Base-by-base conservation (phyloP, 2,113 vertebrate species). In the Proteles cristata region DNA sequence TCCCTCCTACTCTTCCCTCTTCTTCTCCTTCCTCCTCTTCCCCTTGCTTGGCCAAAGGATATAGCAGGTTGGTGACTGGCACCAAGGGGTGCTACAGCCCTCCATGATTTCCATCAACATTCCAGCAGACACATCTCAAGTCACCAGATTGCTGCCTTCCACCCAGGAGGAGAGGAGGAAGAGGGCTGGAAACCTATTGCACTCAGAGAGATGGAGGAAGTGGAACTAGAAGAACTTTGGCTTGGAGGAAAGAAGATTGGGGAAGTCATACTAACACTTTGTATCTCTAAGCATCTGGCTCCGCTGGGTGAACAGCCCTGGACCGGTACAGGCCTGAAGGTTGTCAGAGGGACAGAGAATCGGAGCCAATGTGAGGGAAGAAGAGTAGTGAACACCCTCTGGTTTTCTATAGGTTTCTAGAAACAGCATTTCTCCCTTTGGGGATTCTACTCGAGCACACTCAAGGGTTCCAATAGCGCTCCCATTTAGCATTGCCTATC, bases 381-480 rank as follows among this genome's bases (percentile, higher is more conserved):
- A 92, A 76, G 33, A 53, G 4, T 11, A 50, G 66, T 94, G 73
- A 93, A 16, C 19, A 53, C 25, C 25, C 61, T 66, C 4, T 63
- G 43, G 66, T 85, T 93, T 84, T 58, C 73, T 71, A 35, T 1
- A 84, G 81, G 74, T 55, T 89, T 96, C 39, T 69, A 87, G 90
- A 95, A 87, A 92, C 12, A 76, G 50, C 68, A 71, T 79, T 48
- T 28, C 4, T 86, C 23, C 25, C 7, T 39, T 66, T 63, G 23
- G 2, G 45, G 45, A 82, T 50, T 31, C 58, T 69, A 39, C 58
- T 21, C 28, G 74, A 26, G 53, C 23, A 55, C 11, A n/a, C 31
- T 33, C 74, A 23, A n/a, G 21, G 11, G 45, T 28, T 93, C 71
- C 81, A 77, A 48, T 45, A 53, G 65, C 83, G 48, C 74, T 58